phyloP scores from a whole-genome alignment of 53 echinoderm and acorn worm species.

The Patiria pectinifera region DNA sequence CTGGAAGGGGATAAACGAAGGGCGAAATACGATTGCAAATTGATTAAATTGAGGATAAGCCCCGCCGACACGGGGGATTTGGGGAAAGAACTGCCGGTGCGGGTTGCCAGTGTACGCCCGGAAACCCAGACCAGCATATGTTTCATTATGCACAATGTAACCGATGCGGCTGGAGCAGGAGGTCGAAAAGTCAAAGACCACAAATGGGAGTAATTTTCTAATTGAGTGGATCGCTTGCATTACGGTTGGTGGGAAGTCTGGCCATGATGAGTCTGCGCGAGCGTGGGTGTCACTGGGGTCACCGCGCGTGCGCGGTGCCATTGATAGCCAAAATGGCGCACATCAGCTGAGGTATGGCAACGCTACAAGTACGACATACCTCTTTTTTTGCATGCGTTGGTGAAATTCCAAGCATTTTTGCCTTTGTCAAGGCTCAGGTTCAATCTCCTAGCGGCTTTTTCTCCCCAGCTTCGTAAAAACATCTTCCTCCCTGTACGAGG shows the following conservation, averaged over 20 bases:
- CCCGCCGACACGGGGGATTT: conserved; percentile 23
- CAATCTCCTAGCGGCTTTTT: conserved; percentile 48
- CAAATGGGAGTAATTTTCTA: conserved; percentile 51
- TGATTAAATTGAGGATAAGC: conserved; percentile 62
- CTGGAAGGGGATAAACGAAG: conserved; percentile 42
- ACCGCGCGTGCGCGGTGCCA: neutral
- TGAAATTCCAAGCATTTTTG: neutral
- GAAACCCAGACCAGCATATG: conserved; percentile 45
- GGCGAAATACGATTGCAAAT: conserved; percentile 57
- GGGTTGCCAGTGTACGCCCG: neutral
- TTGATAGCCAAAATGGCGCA: conserved; percentile 10
- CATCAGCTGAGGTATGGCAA: neutral
- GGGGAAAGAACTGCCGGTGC: neutral
- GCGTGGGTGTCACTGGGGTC: neutral
- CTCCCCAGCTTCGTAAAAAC: conserved; percentile 1
- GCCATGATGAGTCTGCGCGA: neutral
- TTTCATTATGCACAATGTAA: conserved; percentile 62
- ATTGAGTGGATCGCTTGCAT: conserved; percentile 59
- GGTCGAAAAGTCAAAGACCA: conserved; percentile 62
- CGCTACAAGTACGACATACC: neutral
- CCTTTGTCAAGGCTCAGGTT: conserved; percentile 5
- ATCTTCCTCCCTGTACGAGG: neutral
- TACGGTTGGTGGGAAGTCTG: conserved; percentile 28
- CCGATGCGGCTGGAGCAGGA: conserved; percentile 30
- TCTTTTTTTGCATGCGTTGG: neutral